These are phyloP conservation scores for Erebia ligea DNA, from an alignment of 2,888 invertebrate genomes.

Conservation along the genomic window DNA sequence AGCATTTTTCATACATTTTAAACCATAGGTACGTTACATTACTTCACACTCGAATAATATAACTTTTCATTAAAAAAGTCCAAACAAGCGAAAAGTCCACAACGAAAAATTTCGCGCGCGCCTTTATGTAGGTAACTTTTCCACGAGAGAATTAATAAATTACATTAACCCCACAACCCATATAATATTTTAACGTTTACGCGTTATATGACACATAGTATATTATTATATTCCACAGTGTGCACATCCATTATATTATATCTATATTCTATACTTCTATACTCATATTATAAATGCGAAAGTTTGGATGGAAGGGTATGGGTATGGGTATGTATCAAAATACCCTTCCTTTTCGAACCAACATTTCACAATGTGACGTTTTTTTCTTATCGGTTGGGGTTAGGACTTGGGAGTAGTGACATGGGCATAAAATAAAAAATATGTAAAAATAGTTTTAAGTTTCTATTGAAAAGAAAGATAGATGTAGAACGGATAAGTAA, in stretches of 20 bases:
- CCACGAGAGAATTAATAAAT: slow-evolving; percentile 45
- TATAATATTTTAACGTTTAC: slow-evolving; percentile 43
- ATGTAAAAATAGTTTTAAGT: no score
- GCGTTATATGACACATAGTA: slow-evolving; percentile 24
- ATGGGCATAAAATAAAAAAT: no score
- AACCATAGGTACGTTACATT: not conserved
- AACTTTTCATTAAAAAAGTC: slow-evolving; percentile 15
- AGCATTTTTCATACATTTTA: not conserved
- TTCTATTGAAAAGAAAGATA: no score
- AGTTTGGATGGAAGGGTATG: no score
- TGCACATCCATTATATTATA: slow-evolving; percentile 12
- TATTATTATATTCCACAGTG: slow-evolving; percentile 13
- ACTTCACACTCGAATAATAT: slow-evolving; percentile 1
- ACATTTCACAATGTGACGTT: not conserved
- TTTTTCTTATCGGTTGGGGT: no score
- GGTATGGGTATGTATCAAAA: slow-evolving; percentile 5
- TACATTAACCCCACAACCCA: slow-evolving; percentile 39
- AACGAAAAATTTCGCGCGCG: slow-evolving; percentile 21
- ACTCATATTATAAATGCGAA: no score
- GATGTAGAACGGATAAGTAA: no score
- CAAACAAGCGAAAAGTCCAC: slow-evolving; percentile 22
- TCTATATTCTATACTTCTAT: slow-evolving; percentile 8
- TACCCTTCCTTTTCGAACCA: not conserved
- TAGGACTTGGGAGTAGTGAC: no score
- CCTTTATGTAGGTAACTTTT: slow-evolving; percentile 32